Percentiles rank a stretch among this genome's conserved stretches.
Conservation (phyloP, 2,888 invertebrate genomes). For the Diarsia dahlii region DNA sequence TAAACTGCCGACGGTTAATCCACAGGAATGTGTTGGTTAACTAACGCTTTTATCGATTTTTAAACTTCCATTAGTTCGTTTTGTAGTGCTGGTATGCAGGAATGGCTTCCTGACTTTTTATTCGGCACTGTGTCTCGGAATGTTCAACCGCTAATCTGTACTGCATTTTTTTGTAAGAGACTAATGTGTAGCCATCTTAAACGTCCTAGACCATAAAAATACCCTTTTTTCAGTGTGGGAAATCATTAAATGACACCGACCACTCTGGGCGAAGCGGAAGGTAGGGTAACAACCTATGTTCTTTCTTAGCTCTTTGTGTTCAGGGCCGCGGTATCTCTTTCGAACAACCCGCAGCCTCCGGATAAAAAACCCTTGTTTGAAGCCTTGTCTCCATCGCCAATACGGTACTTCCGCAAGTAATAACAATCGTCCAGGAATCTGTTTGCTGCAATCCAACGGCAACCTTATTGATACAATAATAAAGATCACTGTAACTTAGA, state of each 20-base stretch:
- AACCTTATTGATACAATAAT: not conserved
- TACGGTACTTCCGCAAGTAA: too few relatives aligned
- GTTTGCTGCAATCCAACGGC: not conserved
- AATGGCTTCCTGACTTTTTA: not conserved
- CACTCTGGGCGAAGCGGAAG: too few relatives aligned
- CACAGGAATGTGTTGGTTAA: conserved; percentile 51
- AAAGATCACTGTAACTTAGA: not conserved
- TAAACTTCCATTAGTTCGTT: conserved; percentile 15
- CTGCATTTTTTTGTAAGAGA: not conserved
- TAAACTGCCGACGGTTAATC: conserved; percentile 74
- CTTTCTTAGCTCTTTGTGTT: too few relatives aligned
- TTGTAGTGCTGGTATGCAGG: not conserved
- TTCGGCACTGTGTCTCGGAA: not conserved
- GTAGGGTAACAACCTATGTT: too few relatives aligned
- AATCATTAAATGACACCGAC: not conserved
- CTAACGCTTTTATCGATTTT: conserved; percentile 41
- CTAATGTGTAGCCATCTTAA: not conserved
- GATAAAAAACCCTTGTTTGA: too few relatives aligned
- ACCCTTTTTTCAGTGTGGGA: too few relatives aligned
- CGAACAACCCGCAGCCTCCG: too few relatives aligned
- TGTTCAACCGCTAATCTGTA: not conserved
- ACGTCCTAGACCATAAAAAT: not conserved
- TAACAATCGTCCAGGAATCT: not conserved
- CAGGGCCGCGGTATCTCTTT: too few relatives aligned
- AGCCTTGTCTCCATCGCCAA: too few relatives aligned